A percentile compares a stretch with the other conserved stretches of the same genome.
phyloP scores from a whole-genome alignment of 2,888 invertebrate species.

The Dasysyrphus albostriatus region DNA sequence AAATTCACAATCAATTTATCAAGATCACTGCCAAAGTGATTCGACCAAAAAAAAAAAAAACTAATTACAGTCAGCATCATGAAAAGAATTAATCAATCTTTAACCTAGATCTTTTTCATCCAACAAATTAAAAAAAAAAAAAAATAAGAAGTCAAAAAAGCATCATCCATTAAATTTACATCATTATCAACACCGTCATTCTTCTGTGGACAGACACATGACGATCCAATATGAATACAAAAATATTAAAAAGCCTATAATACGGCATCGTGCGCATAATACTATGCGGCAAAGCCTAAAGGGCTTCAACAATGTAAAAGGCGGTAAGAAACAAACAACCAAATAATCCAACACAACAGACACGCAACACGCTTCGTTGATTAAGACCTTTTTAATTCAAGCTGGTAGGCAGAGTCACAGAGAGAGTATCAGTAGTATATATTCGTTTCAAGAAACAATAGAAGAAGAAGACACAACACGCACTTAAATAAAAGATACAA shows the following conservation, averaged over 20 bases:
- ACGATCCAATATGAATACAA: constrained; percentile 37
- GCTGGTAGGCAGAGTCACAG: constrained; percentile 18
- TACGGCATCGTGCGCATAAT: not conserved
- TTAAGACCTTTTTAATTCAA: constrained; percentile 67
- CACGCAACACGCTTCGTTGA: constrained; percentile 74
- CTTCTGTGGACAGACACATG: not conserved
- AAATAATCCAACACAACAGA: constrained; percentile 52
- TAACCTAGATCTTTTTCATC: constrained; percentile 33
- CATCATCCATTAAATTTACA: constrained; percentile 66
- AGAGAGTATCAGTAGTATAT: too few relatives aligned
- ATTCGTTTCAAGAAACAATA: constrained; percentile 12
- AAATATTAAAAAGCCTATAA: constrained; percentile 24
- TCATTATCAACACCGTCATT: constrained; percentile 66
- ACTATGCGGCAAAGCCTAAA: constrained; percentile 48
- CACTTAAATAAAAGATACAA: constrained; percentile 67
- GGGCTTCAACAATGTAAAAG: constrained; percentile 60
- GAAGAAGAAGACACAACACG: constrained; percentile 52
- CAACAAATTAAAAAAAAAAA: not conserved
- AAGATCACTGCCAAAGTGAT: constrained; percentile 30
- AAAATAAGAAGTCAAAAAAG: constrained; percentile 8
- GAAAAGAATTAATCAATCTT: constrained; percentile 50
- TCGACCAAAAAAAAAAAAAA: constrained; percentile 53
- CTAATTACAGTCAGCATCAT: constrained; percentile 63
- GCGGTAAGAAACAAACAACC: constrained; percentile 52
- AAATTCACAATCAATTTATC: constrained; percentile 22